phyloP scores from a whole-genome alignment of 1,140 invertebrate species.

The Bombus soroeensis region DNA sequence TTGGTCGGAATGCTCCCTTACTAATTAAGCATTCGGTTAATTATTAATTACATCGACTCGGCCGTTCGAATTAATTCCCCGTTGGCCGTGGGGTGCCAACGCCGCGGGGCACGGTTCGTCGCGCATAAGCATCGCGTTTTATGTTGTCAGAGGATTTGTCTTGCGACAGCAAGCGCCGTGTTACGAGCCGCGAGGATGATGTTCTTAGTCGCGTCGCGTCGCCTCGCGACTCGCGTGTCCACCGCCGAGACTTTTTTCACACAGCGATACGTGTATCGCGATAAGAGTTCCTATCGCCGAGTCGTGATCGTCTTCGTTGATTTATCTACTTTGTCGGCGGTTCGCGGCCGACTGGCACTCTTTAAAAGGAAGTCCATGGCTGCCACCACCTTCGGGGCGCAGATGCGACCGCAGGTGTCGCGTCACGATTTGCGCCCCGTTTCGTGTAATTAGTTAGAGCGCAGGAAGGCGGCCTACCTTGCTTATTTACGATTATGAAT shows the following conservation, averaged over 20 bases:
- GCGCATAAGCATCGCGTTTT: slow-evolving; percentile 68
- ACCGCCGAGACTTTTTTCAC: slow-evolving; percentile 4
- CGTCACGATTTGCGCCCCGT: slow-evolving; percentile 25
- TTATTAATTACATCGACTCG: slow-evolving; percentile 75
- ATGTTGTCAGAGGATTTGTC: slow-evolving; percentile 51
- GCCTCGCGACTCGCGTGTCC: slow-evolving; percentile 6
- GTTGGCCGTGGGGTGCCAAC: slow-evolving; percentile 59
- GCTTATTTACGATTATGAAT: slow-evolving; percentile 49
- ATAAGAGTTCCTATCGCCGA: slow-evolving; percentile 28
- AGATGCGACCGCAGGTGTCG: slow-evolving; percentile 41
- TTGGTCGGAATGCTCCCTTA: slow-evolving; percentile 68
- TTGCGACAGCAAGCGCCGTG: slow-evolving; percentile 57
- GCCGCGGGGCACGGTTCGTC: slow-evolving; percentile 52
- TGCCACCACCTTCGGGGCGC: slow-evolving; percentile 19
- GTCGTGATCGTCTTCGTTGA: slow-evolving; percentile 27
- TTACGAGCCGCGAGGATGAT: slow-evolving; percentile 36
- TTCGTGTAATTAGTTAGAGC: slow-evolving; percentile 30
- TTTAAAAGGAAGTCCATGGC: not conserved
- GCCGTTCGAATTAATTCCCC: slow-evolving; percentile 71
- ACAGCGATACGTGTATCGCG: not conserved
- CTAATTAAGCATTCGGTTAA: slow-evolving; percentile 76
- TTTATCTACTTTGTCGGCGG: slow-evolving; percentile 61
- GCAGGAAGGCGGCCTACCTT: not conserved
- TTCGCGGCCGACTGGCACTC: not conserved
- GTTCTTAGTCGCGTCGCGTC: slow-evolving; percentile 26